Conservation (phyloP, 2,113 vertebrate species). For the Blennius ocellaris region DNA sequence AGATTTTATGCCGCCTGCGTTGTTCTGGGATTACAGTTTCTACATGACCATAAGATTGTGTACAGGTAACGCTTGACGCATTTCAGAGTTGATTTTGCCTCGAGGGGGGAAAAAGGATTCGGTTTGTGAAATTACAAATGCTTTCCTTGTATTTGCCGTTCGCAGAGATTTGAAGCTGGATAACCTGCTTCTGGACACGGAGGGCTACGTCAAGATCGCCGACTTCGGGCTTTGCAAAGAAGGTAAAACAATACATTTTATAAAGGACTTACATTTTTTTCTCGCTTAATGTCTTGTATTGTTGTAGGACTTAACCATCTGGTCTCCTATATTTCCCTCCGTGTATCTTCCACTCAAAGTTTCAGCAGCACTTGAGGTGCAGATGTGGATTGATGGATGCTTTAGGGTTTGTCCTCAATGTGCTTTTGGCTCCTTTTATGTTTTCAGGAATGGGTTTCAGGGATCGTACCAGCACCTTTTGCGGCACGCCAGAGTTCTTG, state of each 20-base stretch:
- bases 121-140: accelerated
- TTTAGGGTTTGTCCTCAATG: too few species aligned
- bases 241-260: conserved; percentile 80
- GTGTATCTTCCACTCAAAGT: too few species aligned
- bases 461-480: conserved; percentile 98
- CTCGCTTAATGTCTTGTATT: too few species aligned
- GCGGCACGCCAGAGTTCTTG: conserved; percentile 97
- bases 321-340: too few species aligned
- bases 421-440: neutral
- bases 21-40: conserved; percentile 96
- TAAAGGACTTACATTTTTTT: too few species aligned
- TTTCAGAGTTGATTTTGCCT: neutral
- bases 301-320: too few species aligned
- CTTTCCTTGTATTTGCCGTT: conserved; percentile 22
- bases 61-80: conserved; percentile 88
- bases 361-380: too few species aligned
- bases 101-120: neutral
- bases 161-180: conserved; percentile 97
- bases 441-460: conserved; percentile 96
- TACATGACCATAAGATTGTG: conserved; percentile 98
- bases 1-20: conserved; percentile 99
- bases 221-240: conserved; percentile 99
- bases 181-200: conserved; percentile 96
- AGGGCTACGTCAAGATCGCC: conserved; percentile 98
- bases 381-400: too few species aligned